Evolutionary conservation across 1,140 invertebrate genomes (phyloP), one percentile per base, ranked within the genome.

Genomic region (Drosophila ficusphila): DNA sequence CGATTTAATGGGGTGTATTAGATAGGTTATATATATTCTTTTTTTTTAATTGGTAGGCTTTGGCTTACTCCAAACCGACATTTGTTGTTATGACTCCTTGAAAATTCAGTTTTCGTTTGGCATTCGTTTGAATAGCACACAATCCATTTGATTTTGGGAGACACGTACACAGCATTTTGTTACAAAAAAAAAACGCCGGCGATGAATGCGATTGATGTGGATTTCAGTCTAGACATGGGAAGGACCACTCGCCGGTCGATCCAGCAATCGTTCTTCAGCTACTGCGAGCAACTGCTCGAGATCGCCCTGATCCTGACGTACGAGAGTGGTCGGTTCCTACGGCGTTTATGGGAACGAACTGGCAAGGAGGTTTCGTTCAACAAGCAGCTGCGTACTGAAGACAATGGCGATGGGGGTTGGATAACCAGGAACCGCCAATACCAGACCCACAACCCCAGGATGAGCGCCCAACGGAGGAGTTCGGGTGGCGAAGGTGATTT

Each of bases 61-160:
- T 42, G 39, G 12, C 4, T 42, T 23, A 8, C 11, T 6, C 11
- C 5, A 3, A 25, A 14, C 0, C 4, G 3, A 16, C 3, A 3
- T 7, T 21, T 9, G 3, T 3, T 44, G 16, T 4, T 11, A 5
- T 2, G 0, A 11, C 25, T 1, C 16, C 25, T 1, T 2, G 1
- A 12, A 5, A n/a, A 2, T n/a, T 60, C 19, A 60, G 21, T 62
- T 42, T 5, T 42, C 21, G 27, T 60, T 44, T 9, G 53, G 21
- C 7, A 34, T 60, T 62, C 27, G 19, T 62, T 60, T 33, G 19
- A 60, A 7, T 18, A 42, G 14, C 27, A 60, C 38, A 42, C 53
- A 23, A 60, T 12, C n/a, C 9, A 27, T 11, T 8, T 7, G 29
- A n/a, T 8, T 42, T 21, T 23, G n/a, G n/a, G 2, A n/a, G 4